These are phyloP conservation scores for Chrysolina oricalcia DNA, from an alignment of 2,888 invertebrate species.

Conservation along the genomic window DNA sequence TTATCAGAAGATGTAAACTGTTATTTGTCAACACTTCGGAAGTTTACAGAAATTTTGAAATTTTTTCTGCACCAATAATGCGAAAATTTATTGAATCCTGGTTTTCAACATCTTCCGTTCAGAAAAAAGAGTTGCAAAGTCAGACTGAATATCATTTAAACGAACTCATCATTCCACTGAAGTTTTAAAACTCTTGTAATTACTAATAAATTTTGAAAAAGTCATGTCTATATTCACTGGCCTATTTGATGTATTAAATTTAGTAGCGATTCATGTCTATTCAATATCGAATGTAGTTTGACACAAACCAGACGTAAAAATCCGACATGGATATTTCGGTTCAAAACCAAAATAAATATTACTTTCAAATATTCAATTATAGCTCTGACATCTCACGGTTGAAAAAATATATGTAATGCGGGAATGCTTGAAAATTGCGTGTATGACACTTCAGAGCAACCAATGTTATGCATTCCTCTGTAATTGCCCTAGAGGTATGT, in stretches of 20 bases:
- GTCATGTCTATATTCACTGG: too few species aligned
- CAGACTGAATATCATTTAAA: too few species aligned
- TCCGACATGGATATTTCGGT: not conserved
- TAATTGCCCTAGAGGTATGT: conserved; percentile 12
- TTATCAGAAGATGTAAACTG: too few species aligned
- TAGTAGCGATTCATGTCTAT: not conserved
- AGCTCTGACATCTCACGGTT: not conserved
- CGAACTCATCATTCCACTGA: too few species aligned
- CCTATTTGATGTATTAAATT: conserved; percentile 1
- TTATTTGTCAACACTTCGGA: too few species aligned
- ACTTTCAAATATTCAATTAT: conserved; percentile 10
- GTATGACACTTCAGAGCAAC: not conserved
- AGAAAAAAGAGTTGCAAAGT: too few species aligned
- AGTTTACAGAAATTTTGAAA: too few species aligned
- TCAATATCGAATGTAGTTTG: not conserved
- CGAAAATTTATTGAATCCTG: too few species aligned
- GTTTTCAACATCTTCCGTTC: too few species aligned
- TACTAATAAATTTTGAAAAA: too few species aligned
- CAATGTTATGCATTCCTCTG: conserved; percentile 9
- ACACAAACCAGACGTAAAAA: not conserved
- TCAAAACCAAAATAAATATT: conserved; percentile 15
- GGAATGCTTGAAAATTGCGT: not conserved
- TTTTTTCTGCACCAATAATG: too few species aligned
- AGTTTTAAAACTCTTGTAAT: too few species aligned
- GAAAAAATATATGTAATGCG: conserved; percentile 4